Evolutionary conservation across 2,113 vertebrate species (phyloP).

Genomic region (Helogale parvula): DNA sequence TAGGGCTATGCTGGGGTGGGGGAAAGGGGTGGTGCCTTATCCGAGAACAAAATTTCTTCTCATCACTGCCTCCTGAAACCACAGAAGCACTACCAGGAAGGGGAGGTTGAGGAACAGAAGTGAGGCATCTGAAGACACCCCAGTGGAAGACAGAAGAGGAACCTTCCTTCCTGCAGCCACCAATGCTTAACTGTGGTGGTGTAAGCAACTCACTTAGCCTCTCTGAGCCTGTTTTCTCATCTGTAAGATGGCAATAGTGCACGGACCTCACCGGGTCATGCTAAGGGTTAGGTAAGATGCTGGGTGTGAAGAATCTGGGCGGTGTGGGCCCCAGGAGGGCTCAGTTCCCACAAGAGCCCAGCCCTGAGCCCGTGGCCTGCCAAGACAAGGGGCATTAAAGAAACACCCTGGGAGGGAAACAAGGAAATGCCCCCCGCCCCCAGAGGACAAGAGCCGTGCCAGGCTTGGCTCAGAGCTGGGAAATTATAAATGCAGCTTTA

Average conservation of each 20-base stretch:
- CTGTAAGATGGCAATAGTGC: background rate
- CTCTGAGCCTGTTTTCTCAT: background rate
- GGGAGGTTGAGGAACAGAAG: background rate
- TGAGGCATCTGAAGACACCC: background rate
- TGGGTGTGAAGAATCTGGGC: background rate
- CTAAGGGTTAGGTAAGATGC: background rate
- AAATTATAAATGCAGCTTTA: slow-evolving; percentile 77
- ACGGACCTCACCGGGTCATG: background rate
- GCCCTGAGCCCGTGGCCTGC: background rate
- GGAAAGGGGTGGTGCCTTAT: background rate
- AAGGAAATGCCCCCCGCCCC: background rate
- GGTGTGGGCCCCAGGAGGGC: background rate
- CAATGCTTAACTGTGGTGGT: background rate
- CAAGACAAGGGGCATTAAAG: background rate
- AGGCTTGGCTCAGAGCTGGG: slow-evolving; percentile 18
- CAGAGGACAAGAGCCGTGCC: background rate
- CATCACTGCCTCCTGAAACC: background rate
- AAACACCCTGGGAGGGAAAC: background rate
- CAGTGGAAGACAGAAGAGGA: background rate
- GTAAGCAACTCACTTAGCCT: background rate
- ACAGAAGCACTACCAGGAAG: background rate
- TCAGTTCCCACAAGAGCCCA: background rate
- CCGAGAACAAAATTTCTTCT: background rate
- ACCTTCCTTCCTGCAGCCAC: background rate
- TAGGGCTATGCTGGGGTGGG: background rate